These are phyloP conservation scores for Cephus rjabovi DNA, from an alignment of 2,888 invertebrate genomes.

Conservation along the genomic window DNA sequence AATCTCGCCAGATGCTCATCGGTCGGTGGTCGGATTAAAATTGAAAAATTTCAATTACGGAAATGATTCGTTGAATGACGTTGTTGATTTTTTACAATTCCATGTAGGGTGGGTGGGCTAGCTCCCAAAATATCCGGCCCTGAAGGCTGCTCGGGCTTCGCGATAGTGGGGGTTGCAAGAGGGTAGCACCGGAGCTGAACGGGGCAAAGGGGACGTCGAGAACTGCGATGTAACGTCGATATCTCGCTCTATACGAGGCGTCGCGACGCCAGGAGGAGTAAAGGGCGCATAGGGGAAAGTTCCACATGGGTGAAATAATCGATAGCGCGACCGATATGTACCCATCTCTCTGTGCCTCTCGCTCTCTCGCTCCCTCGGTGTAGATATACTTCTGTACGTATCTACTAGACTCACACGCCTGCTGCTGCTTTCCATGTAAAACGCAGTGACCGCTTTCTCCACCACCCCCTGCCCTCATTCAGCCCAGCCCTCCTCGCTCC, in stretches of 20 bases:
- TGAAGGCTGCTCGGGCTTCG: constrained; percentile 23
- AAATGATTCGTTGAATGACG: too few species aligned
- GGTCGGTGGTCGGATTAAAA: too few species aligned
- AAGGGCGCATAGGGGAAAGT: constrained; percentile 56
- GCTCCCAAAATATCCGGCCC: constrained; percentile 25
- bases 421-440: background rate
- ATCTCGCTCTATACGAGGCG: constrained; percentile 63
- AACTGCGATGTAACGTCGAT: constrained; percentile 64
- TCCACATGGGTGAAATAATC: constrained; percentile 65
- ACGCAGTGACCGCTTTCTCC: background rate
- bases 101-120: background rate
- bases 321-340: constrained; percentile 65
- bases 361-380: background rate
- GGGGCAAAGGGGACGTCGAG: constrained; percentile 8
- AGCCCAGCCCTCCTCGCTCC: background rate
- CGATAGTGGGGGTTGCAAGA: constrained; percentile 23
- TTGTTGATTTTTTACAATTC: too few species aligned
- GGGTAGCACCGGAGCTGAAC: constrained; percentile 13
- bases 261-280: constrained; percentile 47
- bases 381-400: background rate
- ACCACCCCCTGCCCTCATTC: background rate
- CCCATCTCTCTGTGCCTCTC: too few species aligned
- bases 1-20: too few species aligned
- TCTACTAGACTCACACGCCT: background rate
- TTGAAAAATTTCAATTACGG: too few species aligned